Conservation (phyloP, 2,888 invertebrate species). For the Podabrus alpinus region DNA sequence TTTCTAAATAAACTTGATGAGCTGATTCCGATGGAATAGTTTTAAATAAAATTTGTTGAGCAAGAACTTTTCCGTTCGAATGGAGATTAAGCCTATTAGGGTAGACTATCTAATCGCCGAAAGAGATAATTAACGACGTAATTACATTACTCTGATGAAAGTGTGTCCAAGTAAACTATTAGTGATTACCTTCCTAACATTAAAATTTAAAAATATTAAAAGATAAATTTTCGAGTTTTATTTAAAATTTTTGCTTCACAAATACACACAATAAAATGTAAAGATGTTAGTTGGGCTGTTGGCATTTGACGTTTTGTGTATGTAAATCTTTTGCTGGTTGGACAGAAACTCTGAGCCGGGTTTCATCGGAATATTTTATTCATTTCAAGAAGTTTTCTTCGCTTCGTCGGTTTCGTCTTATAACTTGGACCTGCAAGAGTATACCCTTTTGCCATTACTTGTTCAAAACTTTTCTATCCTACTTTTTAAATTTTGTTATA, state of each 20-base stretch:
- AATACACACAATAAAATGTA: constrained; percentile 11
- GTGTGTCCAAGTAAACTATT: neutral
- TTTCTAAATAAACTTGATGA: neutral
- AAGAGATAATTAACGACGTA: neutral
- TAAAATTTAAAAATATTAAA: neutral
- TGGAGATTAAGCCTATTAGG: neutral
- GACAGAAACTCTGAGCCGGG: constrained; percentile 33
- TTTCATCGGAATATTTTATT: constrained; percentile 42
- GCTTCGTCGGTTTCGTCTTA: constrained; percentile 32
- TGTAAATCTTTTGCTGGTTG: constrained; percentile 39
- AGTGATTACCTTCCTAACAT: neutral
- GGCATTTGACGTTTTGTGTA: constrained; percentile 41
- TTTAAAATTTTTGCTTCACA: neutral
- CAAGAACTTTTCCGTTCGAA: neutral
- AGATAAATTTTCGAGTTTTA: neutral
- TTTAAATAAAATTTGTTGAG: neutral
- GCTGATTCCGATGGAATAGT: neutral
- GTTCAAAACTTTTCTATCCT: constrained; percentile 30
- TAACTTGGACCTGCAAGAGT: constrained; percentile 16
- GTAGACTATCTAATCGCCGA: neutral
- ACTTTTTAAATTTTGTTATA: constrained; percentile 14
- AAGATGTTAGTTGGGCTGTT: constrained; percentile 36
- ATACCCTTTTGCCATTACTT: constrained; percentile 25
- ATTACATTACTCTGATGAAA: neutral
- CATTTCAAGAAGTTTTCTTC: constrained; percentile 38